Base-by-base conservation (phyloP, 2,888 invertebrate species). In the Cryptocephalus moraei region DNA sequence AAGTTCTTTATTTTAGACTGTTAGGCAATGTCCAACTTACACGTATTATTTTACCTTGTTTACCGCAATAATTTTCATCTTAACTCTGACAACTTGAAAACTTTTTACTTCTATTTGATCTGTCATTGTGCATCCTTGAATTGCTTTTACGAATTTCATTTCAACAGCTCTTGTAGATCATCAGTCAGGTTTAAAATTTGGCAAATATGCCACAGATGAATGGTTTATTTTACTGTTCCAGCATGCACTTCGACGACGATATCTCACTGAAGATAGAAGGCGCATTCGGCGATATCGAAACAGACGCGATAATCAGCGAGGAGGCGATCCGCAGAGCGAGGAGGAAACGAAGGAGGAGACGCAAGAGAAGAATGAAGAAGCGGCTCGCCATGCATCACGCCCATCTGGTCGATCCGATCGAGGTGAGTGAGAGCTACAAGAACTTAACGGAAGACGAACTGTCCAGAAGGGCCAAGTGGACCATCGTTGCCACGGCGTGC, bases 401-500 rank as follows among this genome's bases (percentile, higher is more conserved):
- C 1, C 57, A 55, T 41, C 45, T 58, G 39, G 53, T 57, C 9
- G 57, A 57, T 39, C 54, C 53, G 38, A 51, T 56, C 9, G 52
- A 43, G 43, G 43, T 43, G 31, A 41, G 50, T 32, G 60, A 60
- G 43, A 53, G 50, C 8, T 60, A 56, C 46, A 62, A 62, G 47
- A 51, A 55, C 44, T 49, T 61, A 55, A 86, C 89, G 64, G 85
- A 86, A 0, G 89, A 90, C 59, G 90, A 90, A 66, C 73, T 91
- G 58, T 86, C 90, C 1, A 82, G 86, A 47, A 78, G 89, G 46
- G 91, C 91, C 33, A 81, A 90, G 56, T 91, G 91, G 81, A 91
- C 91, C 44, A 91, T 93, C 68, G 88, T 91, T 70, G 86, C 89
- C 61, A 91, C 92, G 39, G 92, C 92, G 51, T 89, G 89, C 64